Evolutionary conservation across 2,888 invertebrate species (phyloP).

Genomic region (Drosophila imparisetae): DNA sequence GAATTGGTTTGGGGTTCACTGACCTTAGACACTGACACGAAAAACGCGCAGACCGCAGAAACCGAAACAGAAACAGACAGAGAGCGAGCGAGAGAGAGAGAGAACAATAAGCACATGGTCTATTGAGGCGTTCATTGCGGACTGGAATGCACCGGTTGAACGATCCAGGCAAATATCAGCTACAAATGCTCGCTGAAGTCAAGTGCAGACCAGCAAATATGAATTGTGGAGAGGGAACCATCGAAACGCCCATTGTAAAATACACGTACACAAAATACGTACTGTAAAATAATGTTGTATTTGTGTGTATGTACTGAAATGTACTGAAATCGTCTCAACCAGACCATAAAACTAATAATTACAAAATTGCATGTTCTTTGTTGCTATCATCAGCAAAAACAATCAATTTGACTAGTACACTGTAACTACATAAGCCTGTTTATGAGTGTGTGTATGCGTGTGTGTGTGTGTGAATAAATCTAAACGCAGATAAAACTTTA

Average conservation of each 20-base stretch:
- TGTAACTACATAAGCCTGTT: conserved; percentile 2
- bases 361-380: conserved; percentile 73
- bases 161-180: conserved; percentile 22
- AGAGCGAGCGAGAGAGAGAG: neutral
- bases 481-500: conserved; percentile 55
- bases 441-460: conserved; percentile 1
- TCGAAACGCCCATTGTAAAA: neutral
- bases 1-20: conserved; percentile 52
- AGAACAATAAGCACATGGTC: conserved; percentile 24
- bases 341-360: conserved; percentile 76
- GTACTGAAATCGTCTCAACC: conserved; percentile 54
- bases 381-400: conserved; percentile 60
- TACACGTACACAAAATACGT: neutral
- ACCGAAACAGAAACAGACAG: neutral
- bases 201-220: conserved; percentile 11
- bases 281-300: neutral
- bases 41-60: conserved; percentile 2
- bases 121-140: conserved; percentile 26
- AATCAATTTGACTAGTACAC: conserved; percentile 54
- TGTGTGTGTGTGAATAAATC: conserved; percentile 39
- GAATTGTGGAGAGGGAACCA: neutral
- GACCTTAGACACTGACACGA: conserved; percentile 61
- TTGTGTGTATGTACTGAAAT: neutral
- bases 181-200: conserved; percentile 1
- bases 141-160: conserved; percentile 36